Evolutionary conservation across 2,888 invertebrate genomes (phyloP).

Genomic region (Lasioglossum villosulum): DNA sequence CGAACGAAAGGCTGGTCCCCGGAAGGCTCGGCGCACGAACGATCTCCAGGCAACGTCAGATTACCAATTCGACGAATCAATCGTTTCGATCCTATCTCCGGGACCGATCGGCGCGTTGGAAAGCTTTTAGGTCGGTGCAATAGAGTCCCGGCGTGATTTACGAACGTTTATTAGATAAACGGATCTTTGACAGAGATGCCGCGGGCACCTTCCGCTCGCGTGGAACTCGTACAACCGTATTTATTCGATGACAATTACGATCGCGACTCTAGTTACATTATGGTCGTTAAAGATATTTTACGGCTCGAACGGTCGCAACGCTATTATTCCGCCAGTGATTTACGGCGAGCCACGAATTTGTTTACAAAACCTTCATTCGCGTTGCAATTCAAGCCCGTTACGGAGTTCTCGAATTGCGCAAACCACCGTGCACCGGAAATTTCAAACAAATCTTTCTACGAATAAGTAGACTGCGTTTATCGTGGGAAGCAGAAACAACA

Average conservation of each 20-base stretch:
- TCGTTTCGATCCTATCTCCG: constrained; percentile 67
- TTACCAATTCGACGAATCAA: constrained; percentile 78
- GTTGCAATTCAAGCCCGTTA: not conserved
- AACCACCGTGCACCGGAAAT: too few species aligned
- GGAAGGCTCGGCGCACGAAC: not conserved
- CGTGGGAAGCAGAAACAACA: too few species aligned
- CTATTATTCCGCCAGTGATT: constrained; percentile 4
- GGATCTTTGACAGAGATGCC: constrained; percentile 23
- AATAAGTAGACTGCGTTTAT: not conserved
- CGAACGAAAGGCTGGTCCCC: not conserved
- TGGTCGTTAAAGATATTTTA: constrained; percentile 35
- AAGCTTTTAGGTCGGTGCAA: constrained; percentile 65
- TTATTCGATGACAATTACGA: constrained; percentile 49
- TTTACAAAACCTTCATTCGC: not conserved
- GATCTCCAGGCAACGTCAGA: constrained; percentile 53
- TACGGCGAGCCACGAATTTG: not conserved
- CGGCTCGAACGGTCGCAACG: constrained; percentile 11
- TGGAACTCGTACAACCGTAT: constrained; percentile 20
- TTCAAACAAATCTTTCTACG: too few species aligned
- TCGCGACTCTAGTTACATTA: constrained; percentile 2
- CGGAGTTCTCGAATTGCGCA: not conserved
- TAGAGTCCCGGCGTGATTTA: constrained; percentile 60
- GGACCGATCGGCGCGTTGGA: constrained; percentile 54
- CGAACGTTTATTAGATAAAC: constrained; percentile 69
- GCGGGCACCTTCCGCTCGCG: constrained; percentile 11